Evolutionary conservation across 2,113 vertebrate genomes (phyloP).

Genomic region (Amblyopsis rosae): DNA sequence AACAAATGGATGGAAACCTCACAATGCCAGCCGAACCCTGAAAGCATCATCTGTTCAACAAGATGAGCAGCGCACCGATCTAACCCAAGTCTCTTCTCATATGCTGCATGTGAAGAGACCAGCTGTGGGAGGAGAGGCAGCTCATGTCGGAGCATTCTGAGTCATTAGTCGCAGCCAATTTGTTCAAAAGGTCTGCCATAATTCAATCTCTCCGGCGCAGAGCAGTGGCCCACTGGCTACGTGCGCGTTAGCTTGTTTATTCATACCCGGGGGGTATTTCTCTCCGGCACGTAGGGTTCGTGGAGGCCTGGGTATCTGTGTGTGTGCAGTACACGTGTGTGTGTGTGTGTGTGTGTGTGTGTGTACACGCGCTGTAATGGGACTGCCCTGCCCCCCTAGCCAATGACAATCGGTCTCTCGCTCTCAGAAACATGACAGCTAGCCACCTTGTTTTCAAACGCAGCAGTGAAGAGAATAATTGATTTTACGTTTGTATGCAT

Average conservation of each 20-base stretch:
- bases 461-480: not conserved
- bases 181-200: conserved; percentile 82
- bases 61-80: too few species aligned
- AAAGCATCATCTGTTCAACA: too few species aligned
- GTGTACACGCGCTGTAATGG: not conserved
- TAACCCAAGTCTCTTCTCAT: too few species aligned
- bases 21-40: too few species aligned
- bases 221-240: conserved; percentile 45
- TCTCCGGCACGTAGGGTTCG: conserved; percentile 39
- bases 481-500: not conserved
- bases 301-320: conserved; percentile 15
- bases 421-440: too few species aligned
- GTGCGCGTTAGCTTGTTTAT: conserved; percentile 53
- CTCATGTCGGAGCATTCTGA: conserved; percentile 66
- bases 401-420: conserved; percentile 6
- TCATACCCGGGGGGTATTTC: conserved; percentile 55
- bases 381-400: conserved; percentile 35
- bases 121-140: not conserved
- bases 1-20: too few species aligned
- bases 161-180: conserved; percentile 81
- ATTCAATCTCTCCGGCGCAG: conserved; percentile 60
- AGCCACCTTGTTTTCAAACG: not conserved
- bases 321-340: conserved; percentile 6
- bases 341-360: conserved; percentile 19
- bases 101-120: not conserved